Evolutionary conservation across 2,888 invertebrate species (phyloP), one percentile per base, ranked within the genome.

Genomic region (Epinotia ramella): DNA sequence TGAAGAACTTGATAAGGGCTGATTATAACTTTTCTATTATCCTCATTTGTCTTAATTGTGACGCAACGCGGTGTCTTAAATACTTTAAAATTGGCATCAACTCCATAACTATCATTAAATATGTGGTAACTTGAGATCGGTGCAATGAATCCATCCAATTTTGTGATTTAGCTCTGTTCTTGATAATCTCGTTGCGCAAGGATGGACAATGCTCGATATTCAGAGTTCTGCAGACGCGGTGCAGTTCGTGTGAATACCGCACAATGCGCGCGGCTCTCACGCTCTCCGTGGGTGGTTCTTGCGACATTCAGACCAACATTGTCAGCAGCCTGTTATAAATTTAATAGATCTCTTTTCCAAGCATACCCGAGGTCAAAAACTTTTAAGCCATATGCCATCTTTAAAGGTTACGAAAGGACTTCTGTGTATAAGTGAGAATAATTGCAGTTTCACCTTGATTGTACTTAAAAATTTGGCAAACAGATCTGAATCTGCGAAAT

Each of bases 281-380:
- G 92, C 90, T 90, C 89, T 88, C 89, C 74, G 87, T 87, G 85
- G 83, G 86, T 84, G 88, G 87, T 87, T 88, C 91, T 93, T 93
- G 89, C 93, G 88, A 92, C 90, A 93, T 87, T 88, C 78, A 72
- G 79, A 75, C 73, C 79, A 73, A 79, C 79, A 78, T 79, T 78
- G 78, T 79, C 80, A 80, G 76, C 77, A 53, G 69, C 65, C 69
- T 68, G 78, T 70, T 70, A 72, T 76, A 62, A 62, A 46, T 71
- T 71, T 72, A 72, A 72, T 72, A 66, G 67, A 76, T 62, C 72
- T 49, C 33, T 69, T 59, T 75, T 71, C 60, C 53, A 28, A 74
- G 64, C 64, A 59, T 62, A 20, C 18, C 33, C 63, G 70, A 71
- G 70, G 63, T 49, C 70, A 33, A 40, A 44, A 28, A 67, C 49